A percentile compares a stretch with the other conserved stretches of the same genome.
Conservation (phyloP, 2,797 vertebrate genomes). For the Jordanella pulchra region DNA sequence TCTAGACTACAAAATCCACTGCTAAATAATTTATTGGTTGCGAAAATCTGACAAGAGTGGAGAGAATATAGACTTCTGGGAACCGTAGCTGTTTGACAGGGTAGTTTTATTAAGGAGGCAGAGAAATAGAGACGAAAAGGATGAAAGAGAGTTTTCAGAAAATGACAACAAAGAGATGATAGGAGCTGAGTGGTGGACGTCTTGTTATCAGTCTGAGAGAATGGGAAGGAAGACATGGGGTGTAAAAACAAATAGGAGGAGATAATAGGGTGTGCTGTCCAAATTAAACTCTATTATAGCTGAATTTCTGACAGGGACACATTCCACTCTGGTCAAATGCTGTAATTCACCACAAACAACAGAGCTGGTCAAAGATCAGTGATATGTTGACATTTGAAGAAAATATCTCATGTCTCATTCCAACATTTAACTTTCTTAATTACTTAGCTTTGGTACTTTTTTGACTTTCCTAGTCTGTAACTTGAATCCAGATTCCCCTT, state of each 20-base stretch:
- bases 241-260: constrained; percentile 7
- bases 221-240: constrained; percentile 12
- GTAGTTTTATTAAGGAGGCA: constrained; percentile 51
- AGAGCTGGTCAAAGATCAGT: constrained; percentile 58
- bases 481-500: not conserved
- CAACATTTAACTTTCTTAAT: constrained; percentile 24
- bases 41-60: constrained; percentile 42
- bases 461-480: not conserved
- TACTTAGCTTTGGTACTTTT: not conserved
- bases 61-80: constrained; percentile 51
- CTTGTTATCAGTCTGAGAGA: constrained; percentile 43
- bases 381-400: constrained; percentile 51
- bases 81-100: constrained; percentile 48
- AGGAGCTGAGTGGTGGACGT: constrained; percentile 40
- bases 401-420: constrained; percentile 26
- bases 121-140: constrained; percentile 37
- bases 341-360: constrained; percentile 41
- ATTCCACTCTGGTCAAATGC: constrained; percentile 57
- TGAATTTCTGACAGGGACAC: constrained; percentile 36
- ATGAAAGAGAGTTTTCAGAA: constrained; percentile 62
- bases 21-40: constrained; percentile 71
- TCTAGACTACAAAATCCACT: constrained; percentile 59
- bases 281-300: constrained; percentile 16
- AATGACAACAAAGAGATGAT: constrained; percentile 53
- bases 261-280: constrained; percentile 34